Evolutionary conservation across 2,888 invertebrate species (phyloP).

Genomic region (Eupithecia exiguata): DNA sequence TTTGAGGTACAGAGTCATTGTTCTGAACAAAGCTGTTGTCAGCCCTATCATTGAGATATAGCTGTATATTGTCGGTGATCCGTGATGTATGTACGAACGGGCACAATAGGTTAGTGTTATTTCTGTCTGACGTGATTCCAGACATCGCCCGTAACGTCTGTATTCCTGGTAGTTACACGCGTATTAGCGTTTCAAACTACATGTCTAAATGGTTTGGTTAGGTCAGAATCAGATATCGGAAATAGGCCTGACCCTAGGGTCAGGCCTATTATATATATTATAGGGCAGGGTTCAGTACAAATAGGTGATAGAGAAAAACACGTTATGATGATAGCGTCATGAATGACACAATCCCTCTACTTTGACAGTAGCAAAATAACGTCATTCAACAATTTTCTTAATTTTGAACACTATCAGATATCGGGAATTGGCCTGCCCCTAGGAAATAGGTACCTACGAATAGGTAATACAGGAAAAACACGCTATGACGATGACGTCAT

Average conservation of each 20-base stretch:
- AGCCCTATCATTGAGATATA: constrained; percentile 44
- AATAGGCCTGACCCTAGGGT: not conserved
- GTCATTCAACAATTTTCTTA: too few relatives aligned
- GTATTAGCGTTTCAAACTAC: constrained; percentile 19
- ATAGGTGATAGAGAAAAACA: too few relatives aligned
- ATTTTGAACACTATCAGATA: not conserved
- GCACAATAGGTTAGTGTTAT: constrained; percentile 78
- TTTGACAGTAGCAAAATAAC: too few relatives aligned
- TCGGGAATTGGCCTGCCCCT: not conserved
- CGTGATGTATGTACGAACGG: constrained; percentile 58
- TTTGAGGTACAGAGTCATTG: not conserved
- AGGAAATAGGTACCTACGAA: not conserved
- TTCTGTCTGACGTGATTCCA: constrained; percentile 68
- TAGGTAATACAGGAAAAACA: not conserved
- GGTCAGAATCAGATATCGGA: not conserved
- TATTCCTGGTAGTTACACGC: constrained; percentile 24
- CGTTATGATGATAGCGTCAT: too few relatives aligned
- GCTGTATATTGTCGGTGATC: constrained; percentile 52
- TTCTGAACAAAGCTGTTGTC: constrained; percentile 10
- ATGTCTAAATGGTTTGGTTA: not conserved
- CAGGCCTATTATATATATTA: too few relatives aligned
- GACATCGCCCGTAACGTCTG: constrained; percentile 46
- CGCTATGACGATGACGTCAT: not conserved
- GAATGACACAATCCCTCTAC: too few relatives aligned
- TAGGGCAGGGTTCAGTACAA: too few relatives aligned